Evolutionary conservation across 2,888 invertebrate genomes (phyloP), one percentile per base, ranked within the genome.

Genomic region (Caenorhabditis sulstoni): DNA sequence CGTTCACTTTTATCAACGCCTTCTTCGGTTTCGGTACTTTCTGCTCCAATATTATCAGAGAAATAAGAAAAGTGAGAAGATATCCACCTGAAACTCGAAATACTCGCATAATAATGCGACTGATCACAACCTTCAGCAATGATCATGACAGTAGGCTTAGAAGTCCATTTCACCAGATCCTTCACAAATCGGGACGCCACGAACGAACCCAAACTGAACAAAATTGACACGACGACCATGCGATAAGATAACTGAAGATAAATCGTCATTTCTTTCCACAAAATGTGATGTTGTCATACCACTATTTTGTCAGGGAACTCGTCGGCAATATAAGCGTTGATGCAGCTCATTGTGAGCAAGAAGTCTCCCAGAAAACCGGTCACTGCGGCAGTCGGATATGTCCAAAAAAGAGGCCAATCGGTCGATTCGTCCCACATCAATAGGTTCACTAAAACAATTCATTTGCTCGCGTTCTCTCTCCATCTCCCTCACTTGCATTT

Each of bases 281-380:
- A n/a, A n/a, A n/a, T n/a, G n/a, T 29, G 29, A 29, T 5, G 7
- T 7, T 29, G 29, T 3, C 14, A 23, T 65, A 84, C 86, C 68
- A 59, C 75, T 20, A 79, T 81, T 67, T 88, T 88, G 64, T 86
- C 81, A 11, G 82, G 82, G 49, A 87, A 88, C 53, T 83, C 77
- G 59, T 88, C 88, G 11, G 87, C 83, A 20, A 88, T 79, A 37
- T 86, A 88, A 14, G 88, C 86, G 41, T 88, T 88, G 20, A 88
- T 86, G 57, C 85, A 84, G 50, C 85, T 87, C 86, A 88, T 88
- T n/a, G 87, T 82, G 12, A 88, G 55, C 9, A 83, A 53, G 44
- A 86, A 88, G 53, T 87, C 87, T n/a, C 88, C 88, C 8, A 87
- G 62, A 8, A 88, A 23, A 12, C 88, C 88, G 1, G 79, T 58